Evolutionary conservation across 2,113 vertebrate species (phyloP), one percentile per base, ranked within the genome.

Genomic region (Caranx melampygus): DNA sequence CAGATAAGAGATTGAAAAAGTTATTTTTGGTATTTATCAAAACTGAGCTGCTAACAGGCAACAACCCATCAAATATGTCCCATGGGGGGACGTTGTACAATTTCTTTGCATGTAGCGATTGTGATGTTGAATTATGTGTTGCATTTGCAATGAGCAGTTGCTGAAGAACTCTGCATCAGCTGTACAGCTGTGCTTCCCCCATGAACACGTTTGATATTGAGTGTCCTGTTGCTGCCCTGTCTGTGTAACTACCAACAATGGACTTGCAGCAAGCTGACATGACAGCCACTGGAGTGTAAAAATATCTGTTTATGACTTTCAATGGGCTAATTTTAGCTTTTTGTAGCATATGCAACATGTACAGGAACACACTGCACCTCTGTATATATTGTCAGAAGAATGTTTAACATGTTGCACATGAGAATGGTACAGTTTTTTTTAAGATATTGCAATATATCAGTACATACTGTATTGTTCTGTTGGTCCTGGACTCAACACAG

Each of bases 321-420:
- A 45, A 14, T 59, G 55, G 76, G 40, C 40, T 71, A 57, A 26
- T 58, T 33, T 33, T 60, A 74, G 58, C 75, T 75, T 66, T 82
- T 75, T 89, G 84, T 89, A 86, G 84, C 81, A 88, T 87, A 88
- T 88, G 84, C 72, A 86, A 85, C 75, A 79, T 78, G 81, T 67
- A 83, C 55, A 87, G 72, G 52, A 78, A 78, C 72, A 72, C 57
- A 73, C 34, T 84, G 73, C 60, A 74, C 75, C 70, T 89, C 69
- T 80, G 82, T 87, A 79, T 79, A 74, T 81, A 78, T n/a, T 70
- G 45, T 86, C 57, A 63, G 59, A 75, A 62, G 66, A 88, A 86
- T 79, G 72, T 87, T 79, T 64, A 76, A 75, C 75, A 79, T 77
- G 47, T 84, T 84, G 83, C 75, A 87, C 72, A 79, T 33, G 51